Percentiles rank a stretch among this genome's conserved stretches.
Conservation (phyloP, 2,797 vertebrate species). For the Sciurus carolinensis region DNA sequence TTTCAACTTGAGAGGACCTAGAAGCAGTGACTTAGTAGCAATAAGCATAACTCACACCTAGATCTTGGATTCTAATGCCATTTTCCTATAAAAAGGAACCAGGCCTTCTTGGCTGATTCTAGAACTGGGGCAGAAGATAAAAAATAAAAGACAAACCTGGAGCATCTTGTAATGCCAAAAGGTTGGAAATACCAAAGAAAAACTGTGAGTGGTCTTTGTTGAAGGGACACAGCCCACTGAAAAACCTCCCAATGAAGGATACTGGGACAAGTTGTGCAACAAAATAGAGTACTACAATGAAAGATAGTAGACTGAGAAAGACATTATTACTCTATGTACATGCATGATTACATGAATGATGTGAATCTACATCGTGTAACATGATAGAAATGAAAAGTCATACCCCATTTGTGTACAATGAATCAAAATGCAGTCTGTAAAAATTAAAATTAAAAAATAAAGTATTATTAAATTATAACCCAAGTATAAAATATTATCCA, state of each 20-base stretch:
- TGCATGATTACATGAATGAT: too few relatives aligned
- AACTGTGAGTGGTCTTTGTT: not conserved
- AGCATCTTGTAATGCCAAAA: not conserved
- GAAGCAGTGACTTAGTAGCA: too few relatives aligned
- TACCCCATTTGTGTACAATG: too few relatives aligned
- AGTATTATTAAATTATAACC: not conserved
- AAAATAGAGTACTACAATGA: too few relatives aligned
- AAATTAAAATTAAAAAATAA: not conserved
- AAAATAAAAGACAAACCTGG: not conserved
- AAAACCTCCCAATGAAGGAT: not conserved
- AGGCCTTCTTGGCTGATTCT: not conserved
- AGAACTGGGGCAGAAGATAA: not conserved
- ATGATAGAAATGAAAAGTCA: too few relatives aligned
- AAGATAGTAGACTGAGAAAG: too few relatives aligned
- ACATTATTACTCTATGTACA: too few relatives aligned
- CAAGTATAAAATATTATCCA: conserved; percentile 29
- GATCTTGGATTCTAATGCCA: conserved; percentile 1
- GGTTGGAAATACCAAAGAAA: not conserved
- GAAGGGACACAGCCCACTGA: not conserved
- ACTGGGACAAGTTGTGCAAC: conserved; percentile 8
- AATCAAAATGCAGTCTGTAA: too few relatives aligned
- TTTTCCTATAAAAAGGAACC: not conserved
- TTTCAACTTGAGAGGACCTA: too few relatives aligned
- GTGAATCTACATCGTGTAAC: too few relatives aligned
- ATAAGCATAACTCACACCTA: not conserved